Evolutionary conservation across 1,140 invertebrate genomes (phyloP).

Genomic region (Telenomus remus): DNA sequence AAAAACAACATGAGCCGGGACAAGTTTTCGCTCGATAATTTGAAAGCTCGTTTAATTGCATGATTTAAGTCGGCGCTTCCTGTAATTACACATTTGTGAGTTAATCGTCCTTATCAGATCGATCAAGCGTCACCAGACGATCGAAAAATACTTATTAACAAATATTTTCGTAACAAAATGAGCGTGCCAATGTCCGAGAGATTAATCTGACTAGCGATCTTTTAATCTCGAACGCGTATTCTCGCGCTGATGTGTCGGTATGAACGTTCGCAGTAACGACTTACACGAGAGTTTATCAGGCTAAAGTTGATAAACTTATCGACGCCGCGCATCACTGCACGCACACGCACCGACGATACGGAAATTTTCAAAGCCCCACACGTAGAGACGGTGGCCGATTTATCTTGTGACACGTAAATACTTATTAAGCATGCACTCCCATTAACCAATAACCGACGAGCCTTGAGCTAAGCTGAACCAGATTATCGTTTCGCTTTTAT

Average conservation of each 20-base stretch:
- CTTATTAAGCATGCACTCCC: constrained; percentile 65
- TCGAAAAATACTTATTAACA: constrained; percentile 26
- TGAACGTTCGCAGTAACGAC: constrained; percentile 48
- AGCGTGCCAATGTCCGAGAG: constrained; percentile 11
- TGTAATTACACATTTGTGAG: constrained; percentile 7
- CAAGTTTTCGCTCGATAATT: not conserved
- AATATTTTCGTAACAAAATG: constrained; percentile 36
- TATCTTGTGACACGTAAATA: constrained; percentile 69
- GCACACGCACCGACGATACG: constrained; percentile 55
- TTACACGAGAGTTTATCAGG: constrained; percentile 61
- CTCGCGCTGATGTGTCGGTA: constrained; percentile 41
- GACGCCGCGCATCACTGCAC: constrained; percentile 58
- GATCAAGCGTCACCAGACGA: constrained; percentile 17
- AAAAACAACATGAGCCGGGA: too few species aligned
- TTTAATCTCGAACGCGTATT: constrained; percentile 54
- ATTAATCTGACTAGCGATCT: constrained; percentile 46
- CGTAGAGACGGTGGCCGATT: constrained; percentile 63
- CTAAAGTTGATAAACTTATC: constrained; percentile 56
- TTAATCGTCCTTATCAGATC: constrained; percentile 24
- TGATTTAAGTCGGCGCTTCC: constrained; percentile 6
- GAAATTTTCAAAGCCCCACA: constrained; percentile 68
- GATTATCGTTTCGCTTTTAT: constrained; percentile 55
- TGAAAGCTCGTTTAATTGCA: constrained; percentile 4
- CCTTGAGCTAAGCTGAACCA: constrained; percentile 49
- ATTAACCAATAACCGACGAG: constrained; percentile 60